Evolutionary conservation across 2,888 invertebrate genomes (phyloP).

Genomic region (Cerceris ruficornis): DNA sequence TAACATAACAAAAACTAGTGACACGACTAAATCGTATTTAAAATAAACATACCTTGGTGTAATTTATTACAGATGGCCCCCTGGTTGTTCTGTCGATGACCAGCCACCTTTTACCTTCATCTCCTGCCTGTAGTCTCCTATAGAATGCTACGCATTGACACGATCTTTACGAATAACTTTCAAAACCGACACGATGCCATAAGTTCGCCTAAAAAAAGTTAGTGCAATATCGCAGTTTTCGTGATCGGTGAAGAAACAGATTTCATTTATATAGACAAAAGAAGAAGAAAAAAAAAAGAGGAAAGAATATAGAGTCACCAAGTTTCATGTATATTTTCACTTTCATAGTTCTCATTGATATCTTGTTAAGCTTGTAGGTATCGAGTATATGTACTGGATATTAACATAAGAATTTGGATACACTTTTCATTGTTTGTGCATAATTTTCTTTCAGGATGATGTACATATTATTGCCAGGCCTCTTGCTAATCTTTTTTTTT

Average conservation of each 20-base stretch:
- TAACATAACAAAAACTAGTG: conserved; percentile 74
- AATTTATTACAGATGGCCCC: conserved; percentile 77
- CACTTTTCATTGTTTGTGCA: conserved; percentile 44
- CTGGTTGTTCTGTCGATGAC: conserved; percentile 73
- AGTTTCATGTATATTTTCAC: conserved; percentile 44
- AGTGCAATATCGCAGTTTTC: conserved; percentile 66
- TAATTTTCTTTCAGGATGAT: conserved; percentile 55
- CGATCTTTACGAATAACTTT: conserved; percentile 62
- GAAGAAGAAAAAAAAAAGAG: too few relatives aligned
- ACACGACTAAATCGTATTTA: conserved; percentile 77
- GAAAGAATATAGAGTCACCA: conserved; percentile 10
- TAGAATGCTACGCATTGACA: conserved; percentile 37
- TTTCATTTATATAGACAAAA: conserved; percentile 12
- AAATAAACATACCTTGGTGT: conserved; percentile 77
- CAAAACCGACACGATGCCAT: conserved; percentile 66
- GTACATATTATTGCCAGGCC: conserved; percentile 61
- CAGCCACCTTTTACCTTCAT: conserved; percentile 57
- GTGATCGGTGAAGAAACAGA: conserved; percentile 30
- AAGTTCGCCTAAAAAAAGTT: conserved; percentile 48
- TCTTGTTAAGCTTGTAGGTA: conserved; percentile 45
- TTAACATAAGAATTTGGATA: conserved; percentile 53
- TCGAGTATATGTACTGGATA: conserved; percentile 32
- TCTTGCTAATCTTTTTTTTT: neutral
- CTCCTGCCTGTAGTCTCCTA: conserved; percentile 43
- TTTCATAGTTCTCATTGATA: conserved; percentile 30